These are phyloP conservation scores for Hypselothyrea guttata DNA, from an alignment of 2,888 invertebrate genomes.

Conservation along the genomic window DNA sequence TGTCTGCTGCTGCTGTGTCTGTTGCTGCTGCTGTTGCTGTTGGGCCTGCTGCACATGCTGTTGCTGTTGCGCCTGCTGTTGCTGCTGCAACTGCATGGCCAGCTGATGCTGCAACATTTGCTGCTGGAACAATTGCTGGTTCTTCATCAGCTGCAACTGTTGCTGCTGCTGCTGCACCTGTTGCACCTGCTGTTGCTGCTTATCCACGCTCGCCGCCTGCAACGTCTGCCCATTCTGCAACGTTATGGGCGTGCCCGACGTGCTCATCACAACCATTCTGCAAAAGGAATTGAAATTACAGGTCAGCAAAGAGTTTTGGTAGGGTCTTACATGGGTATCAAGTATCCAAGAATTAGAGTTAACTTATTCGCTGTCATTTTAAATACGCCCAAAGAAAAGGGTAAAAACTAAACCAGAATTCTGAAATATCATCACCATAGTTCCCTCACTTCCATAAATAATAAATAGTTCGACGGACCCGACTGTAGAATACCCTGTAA, in stretches of 20 bases:
- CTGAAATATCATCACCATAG: too few species aligned
- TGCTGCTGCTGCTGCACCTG: slow-evolving; percentile 57
- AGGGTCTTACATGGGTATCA: too few species aligned
- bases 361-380: too few species aligned
- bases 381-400: too few species aligned
- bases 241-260: slow-evolving; percentile 80
- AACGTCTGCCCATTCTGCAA: slow-evolving; percentile 80
- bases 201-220: slow-evolving; percentile 79
- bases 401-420: too few species aligned
- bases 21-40: slow-evolving; percentile 71
- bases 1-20: slow-evolving; percentile 82
- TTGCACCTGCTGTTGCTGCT: slow-evolving; percentile 74
- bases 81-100: slow-evolving; percentile 74
- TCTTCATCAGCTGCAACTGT: slow-evolving; percentile 77
- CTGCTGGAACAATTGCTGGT: slow-evolving; percentile 73
- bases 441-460: too few species aligned
- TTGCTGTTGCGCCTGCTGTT: slow-evolving; percentile 72
- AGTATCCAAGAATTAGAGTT: too few species aligned
- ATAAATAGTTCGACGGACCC: too few species aligned
- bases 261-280: slow-evolving; percentile 83
- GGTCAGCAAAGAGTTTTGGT: too few species aligned
- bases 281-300: not conserved
- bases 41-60: slow-evolving; percentile 75
- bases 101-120: slow-evolving; percentile 77
- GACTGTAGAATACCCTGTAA: too few species aligned